These are phyloP conservation scores for Melieria picta DNA, from an alignment of 2,888 invertebrate genomes.

Conservation along the genomic window DNA sequence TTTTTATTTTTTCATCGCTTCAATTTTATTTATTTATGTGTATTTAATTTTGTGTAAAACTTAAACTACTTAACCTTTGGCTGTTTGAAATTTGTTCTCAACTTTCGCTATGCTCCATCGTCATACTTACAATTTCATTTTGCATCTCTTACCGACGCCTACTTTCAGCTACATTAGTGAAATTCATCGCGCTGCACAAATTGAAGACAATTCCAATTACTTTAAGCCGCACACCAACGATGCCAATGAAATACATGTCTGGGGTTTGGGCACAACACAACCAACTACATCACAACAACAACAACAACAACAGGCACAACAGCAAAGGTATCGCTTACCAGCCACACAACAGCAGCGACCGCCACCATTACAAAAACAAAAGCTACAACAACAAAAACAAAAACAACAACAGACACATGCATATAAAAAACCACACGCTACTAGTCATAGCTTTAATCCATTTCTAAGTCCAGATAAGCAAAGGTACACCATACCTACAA, in stretches of 20 bases:
- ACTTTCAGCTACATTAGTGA: slow-evolving; percentile 69
- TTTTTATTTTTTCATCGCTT: too few relatives aligned
- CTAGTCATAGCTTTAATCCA: slow-evolving; percentile 64
- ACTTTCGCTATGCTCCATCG: neutral
- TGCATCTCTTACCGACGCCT: slow-evolving; percentile 6
- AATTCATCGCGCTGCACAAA: slow-evolving; percentile 71
- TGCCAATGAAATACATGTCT: slow-evolving; percentile 72
- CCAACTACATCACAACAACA: slow-evolving; percentile 45
- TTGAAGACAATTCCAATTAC: slow-evolving; percentile 62
- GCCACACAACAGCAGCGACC: slow-evolving; percentile 47
- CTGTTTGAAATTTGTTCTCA: too few relatives aligned
- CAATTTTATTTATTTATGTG: too few relatives aligned
- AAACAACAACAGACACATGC: slow-evolving; percentile 49
- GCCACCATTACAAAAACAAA: slow-evolving; percentile 40
- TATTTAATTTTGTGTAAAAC: too few relatives aligned
- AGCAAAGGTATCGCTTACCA: slow-evolving; percentile 24
- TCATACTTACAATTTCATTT: neutral
- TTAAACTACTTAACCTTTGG: too few relatives aligned
- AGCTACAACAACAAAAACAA: slow-evolving; percentile 47
- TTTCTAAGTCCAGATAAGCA: slow-evolving; percentile 58
- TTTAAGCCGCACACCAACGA: slow-evolving; percentile 68
- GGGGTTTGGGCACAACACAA: slow-evolving; percentile 71
- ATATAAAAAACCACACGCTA: slow-evolving; percentile 55
- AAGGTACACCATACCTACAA: slow-evolving; percentile 53
- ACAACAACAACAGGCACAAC: slow-evolving; percentile 43